Conservation (phyloP, 2,888 invertebrate genomes). For the Lasioglossum zephyrum region DNA sequence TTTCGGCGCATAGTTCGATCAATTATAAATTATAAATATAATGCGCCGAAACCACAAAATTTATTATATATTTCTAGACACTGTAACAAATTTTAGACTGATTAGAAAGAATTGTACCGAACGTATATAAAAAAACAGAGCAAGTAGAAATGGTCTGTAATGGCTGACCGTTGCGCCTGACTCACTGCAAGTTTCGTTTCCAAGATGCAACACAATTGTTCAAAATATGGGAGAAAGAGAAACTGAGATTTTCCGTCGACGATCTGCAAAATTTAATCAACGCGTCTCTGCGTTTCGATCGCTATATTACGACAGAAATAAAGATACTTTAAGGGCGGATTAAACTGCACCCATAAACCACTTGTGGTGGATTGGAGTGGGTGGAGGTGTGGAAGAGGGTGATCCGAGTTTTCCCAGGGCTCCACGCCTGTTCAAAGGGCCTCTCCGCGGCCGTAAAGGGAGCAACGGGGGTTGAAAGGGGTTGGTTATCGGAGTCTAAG, state of each 20-base stretch:
- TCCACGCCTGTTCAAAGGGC: slow-evolving; percentile 24
- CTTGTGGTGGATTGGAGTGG: neutral
- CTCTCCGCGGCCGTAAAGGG: slow-evolving; percentile 17
- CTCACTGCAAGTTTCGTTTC: neutral
- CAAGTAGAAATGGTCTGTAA: neutral
- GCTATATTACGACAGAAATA: slow-evolving; percentile 30
- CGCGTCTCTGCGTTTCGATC: slow-evolving; percentile 4
- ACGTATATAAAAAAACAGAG: neutral
- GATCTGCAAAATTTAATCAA: slow-evolving; percentile 25
- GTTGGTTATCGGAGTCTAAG: slow-evolving; percentile 23
- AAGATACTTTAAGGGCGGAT: slow-evolving; percentile 30
- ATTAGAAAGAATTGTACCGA: neutral
- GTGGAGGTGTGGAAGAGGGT: neutral
- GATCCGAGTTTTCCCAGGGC: slow-evolving; percentile 1
- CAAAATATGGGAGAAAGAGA: neutral
- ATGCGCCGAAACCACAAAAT: no score
- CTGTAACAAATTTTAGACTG: neutral
- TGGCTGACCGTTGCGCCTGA: neutral
- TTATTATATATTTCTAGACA: neutral
- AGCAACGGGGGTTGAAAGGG: slow-evolving; percentile 20
- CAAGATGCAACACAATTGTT: neutral
- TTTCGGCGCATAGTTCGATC: no score
- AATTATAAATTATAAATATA: no score
- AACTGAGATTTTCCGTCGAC: neutral
- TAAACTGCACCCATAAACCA: slow-evolving; percentile 30